Conservation (phyloP, 23 tunicate genomes). For the Phallusia fumigata region DNA sequence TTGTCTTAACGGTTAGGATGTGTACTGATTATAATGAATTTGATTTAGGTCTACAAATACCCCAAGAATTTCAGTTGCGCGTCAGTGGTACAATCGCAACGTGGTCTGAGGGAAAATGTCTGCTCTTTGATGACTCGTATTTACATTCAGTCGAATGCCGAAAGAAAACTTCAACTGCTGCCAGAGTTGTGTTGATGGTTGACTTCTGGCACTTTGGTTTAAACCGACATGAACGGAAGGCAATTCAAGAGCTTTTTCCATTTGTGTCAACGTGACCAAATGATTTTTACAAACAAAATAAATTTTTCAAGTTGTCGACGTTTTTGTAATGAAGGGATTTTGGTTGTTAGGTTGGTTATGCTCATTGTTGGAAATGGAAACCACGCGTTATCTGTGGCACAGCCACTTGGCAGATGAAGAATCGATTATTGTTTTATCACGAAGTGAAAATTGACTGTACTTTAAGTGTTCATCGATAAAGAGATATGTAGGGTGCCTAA, state of each 20-base stretch:
- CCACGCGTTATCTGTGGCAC: too few relatives aligned
- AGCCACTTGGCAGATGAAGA: too few relatives aligned
- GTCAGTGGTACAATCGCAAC: slow-evolving; percentile 19
- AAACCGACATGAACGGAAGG: slow-evolving; percentile 21
- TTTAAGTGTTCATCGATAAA: too few relatives aligned
- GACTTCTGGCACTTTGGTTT: slow-evolving; percentile 81
- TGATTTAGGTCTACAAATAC: slow-evolving; percentile 37
- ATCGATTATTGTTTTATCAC: too few relatives aligned
- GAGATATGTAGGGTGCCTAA: too few relatives aligned
- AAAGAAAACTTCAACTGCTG: background rate
- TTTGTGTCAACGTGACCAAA: background rate
- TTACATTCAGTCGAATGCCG: slow-evolving; percentile 50
- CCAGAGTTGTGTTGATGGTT: slow-evolving; percentile 61
- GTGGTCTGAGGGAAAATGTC: slow-evolving; percentile 52
- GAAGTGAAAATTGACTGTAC: too few relatives aligned
- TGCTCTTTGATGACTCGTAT: slow-evolving; percentile 73
- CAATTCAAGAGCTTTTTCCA: slow-evolving; percentile 24
- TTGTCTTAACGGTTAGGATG: too few relatives aligned
- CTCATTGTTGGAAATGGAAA: too few relatives aligned
- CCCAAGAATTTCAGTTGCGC: slow-evolving; percentile 22
- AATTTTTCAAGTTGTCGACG: too few relatives aligned
- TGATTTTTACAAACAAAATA: too few relatives aligned
- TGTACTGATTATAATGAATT: background rate
- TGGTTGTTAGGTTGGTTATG: too few relatives aligned
- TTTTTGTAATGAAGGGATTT: too few relatives aligned